A percentile compares a stretch with the other conserved stretches of the same genome.
Conservation (phyloP, 2,888 invertebrate genomes). For the Cloeon dipterum region DNA sequence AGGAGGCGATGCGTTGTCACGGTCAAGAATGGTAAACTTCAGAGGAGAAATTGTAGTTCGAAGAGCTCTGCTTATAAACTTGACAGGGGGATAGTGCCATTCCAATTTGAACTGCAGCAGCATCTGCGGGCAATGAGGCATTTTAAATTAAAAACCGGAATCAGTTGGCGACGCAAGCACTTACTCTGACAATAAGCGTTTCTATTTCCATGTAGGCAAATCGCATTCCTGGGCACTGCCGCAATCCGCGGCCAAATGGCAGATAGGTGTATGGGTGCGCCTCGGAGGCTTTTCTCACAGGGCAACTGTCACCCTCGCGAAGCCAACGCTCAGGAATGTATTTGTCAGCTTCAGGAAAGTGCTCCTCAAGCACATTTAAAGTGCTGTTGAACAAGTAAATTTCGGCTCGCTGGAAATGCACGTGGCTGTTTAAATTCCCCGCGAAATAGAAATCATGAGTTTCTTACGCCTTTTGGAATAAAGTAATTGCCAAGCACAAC, state of each 20-base stretch:
- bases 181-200: conserved; percentile 21
- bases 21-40: too few relatives aligned
- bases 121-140: conserved; percentile 32
- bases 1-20: too few relatives aligned
- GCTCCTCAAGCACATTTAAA: conserved; percentile 16
- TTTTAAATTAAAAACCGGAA: too few relatives aligned
- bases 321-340: conserved; percentile 49
- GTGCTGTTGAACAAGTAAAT: conserved; percentile 13
- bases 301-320: conserved; percentile 13
- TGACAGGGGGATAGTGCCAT: conserved; percentile 39
- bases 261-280: conserved; percentile 28
- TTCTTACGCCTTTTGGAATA: conserved; percentile 19
- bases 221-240: conserved; percentile 43
- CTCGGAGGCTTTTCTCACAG: neutral
- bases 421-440: too few relatives aligned
- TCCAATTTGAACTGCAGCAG: conserved; percentile 44
- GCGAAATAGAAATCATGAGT: too few relatives aligned
- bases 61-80: conserved; percentile 29
- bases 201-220: conserved; percentile 48
- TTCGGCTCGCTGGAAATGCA: conserved; percentile 12
- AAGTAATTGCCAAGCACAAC: too few relatives aligned
- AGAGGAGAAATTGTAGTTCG: neutral
- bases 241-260: conserved; percentile 44
- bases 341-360: conserved; percentile 29
- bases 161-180: neutral